Percentiles rank a stretch among this genome's conserved stretches.
phyloP scores from a whole-genome alignment of 2,113 vertebrate species.

The Progne subis region DNA sequence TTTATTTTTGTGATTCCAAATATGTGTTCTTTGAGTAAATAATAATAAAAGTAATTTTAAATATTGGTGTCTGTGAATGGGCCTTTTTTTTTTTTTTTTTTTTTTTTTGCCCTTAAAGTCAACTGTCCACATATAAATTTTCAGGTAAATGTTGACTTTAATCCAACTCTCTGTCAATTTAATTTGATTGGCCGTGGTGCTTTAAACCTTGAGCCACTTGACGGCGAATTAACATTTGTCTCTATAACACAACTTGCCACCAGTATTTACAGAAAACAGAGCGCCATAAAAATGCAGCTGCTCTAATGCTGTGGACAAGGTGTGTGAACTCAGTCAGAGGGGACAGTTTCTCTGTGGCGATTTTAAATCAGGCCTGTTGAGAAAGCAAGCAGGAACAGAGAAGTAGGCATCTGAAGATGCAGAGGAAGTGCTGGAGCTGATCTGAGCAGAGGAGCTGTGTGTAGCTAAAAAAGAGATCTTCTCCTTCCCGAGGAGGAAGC shows the following conservation, averaged over 20 bases:
- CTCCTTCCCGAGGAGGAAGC: background rate
- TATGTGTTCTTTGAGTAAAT: background rate
- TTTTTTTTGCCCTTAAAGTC: background rate
- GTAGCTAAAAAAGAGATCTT: slow-evolving; percentile 35
- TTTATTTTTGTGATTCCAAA: background rate
- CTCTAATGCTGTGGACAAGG: background rate
- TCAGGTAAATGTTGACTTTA: background rate
- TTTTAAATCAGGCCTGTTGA: background rate
- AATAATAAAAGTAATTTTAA: background rate
- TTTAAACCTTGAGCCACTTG: background rate
- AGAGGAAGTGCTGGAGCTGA: slow-evolving; percentile 43
- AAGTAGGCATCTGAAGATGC: background rate
- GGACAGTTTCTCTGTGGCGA: background rate
- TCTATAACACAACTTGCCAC: background rate
- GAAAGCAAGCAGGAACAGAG: background rate
- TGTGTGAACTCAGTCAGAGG: background rate
- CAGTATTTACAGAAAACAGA: background rate
- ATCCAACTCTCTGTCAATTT: background rate
- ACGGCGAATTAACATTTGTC: background rate
- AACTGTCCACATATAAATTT: background rate
- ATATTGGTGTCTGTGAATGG: background rate
- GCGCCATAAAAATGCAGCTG: background rate
- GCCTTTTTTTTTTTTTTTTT: background rate
- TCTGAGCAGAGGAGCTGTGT: slow-evolving; percentile 2
- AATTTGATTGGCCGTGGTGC: background rate